Base-by-base conservation (phyloP, 2,888 invertebrate genomes). In the Rhodophaea formosa region DNA sequence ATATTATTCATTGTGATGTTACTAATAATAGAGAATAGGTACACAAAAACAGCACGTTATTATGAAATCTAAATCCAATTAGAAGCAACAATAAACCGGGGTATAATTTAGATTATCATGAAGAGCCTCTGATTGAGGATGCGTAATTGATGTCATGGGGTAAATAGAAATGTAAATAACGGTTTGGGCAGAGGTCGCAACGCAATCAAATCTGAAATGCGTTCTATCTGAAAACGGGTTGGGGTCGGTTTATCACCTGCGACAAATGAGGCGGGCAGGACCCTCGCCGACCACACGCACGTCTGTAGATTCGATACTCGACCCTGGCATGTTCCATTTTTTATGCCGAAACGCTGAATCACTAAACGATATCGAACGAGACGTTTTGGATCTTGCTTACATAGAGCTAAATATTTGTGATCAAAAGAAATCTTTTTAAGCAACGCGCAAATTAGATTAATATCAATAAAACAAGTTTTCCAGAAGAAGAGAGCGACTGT, bases 191-290 rank as follows among this genome's bases (percentile, higher is more conserved):
- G 45, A 45, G 35, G 35, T 46, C 35, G 5, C 32, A 35, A 12
- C n/a, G 53, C 42, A 45, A 59, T 54, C 56, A 59, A 64, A 61
- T 58, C 56, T 53, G 54, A 45, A 46, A 49, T 43, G 44, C 42
- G 46, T 52, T 55, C 49, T 61, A 67, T 70, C 66, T 63, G 66
- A 67, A 69, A 71, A 66, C 64, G 68, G 70, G 72, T 70, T 62
- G 62, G 62, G 63, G 56, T 59, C 65, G 61, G 66, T 72, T 71
- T 74, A 70, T 74, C 70, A 74, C 73, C 69, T 73, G 72, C 68
- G 77, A 74, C 76, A 74, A 77, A 80, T 75, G 74, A 74, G 62
- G 59, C 64, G 68, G 64, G 65, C 69, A 61, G 64, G 69, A 54
- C 61, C 62, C 61, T 60, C 57, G 60, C 49, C 65, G 62, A 62